These are phyloP conservation scores for Eupithecia dodoneata DNA, from an alignment of 2,888 invertebrate species.

Conservation along the genomic window DNA sequence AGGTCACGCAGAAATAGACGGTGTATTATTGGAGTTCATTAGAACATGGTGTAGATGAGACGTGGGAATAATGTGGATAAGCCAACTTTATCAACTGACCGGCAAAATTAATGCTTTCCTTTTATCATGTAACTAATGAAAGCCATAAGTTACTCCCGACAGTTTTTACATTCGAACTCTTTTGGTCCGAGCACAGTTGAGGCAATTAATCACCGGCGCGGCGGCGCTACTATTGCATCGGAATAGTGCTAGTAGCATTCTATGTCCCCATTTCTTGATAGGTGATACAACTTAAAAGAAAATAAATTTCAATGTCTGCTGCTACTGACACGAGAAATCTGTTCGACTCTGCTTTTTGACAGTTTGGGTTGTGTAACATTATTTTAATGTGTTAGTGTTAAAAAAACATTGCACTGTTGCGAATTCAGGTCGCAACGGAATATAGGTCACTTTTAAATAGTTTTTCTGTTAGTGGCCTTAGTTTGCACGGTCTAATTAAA, in stretches of 20 bases:
- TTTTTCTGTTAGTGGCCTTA: conserved; percentile 66
- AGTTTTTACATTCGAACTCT: conserved; percentile 25
- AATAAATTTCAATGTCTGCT: conserved; percentile 65
- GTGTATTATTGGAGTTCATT: conserved; percentile 71
- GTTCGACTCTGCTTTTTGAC: conserved; percentile 68
- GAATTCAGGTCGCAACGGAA: conserved; percentile 75
- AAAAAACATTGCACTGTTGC: conserved; percentile 70
- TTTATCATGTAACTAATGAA: conserved; percentile 37
- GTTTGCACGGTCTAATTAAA: conserved; percentile 80
- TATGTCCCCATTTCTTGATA: conserved; percentile 46
- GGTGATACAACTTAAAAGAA: conserved; percentile 60
- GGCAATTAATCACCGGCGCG: conserved; percentile 33
- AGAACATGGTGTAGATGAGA: conserved; percentile 63
- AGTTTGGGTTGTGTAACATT: conserved; percentile 72
- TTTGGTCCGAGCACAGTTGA: conserved; percentile 31
- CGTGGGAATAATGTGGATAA: conserved; percentile 56
- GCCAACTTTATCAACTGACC: conserved; percentile 25
- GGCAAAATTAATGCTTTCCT: conserved; percentile 27
- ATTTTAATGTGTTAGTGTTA: conserved; percentile 67
- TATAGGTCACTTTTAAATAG: conserved; percentile 79
- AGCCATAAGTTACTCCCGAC: conserved; percentile 29
- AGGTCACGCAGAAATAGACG: conserved; percentile 74
- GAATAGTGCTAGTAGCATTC: conserved; percentile 36
- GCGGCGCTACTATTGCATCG: conserved; percentile 28
- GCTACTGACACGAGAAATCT: conserved; percentile 65